Conservation (phyloP, 1,140 invertebrate genomes). For the Nephotettix cincticeps region DNA sequence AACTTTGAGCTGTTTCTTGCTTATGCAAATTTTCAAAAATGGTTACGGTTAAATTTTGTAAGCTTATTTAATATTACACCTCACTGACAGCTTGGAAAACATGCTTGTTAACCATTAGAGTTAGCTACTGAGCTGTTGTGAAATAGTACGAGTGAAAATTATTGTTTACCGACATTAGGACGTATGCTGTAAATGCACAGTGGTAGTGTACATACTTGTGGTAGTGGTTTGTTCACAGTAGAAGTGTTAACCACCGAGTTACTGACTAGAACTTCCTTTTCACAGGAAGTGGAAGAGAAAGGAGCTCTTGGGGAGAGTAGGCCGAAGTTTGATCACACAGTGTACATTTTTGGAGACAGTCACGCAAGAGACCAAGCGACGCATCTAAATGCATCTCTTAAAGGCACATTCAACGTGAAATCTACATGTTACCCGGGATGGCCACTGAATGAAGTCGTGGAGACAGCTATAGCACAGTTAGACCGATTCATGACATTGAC, state of each 20-base stretch:
- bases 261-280: neutral
- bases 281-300: neutral
- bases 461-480: neutral
- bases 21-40: too few species aligned
- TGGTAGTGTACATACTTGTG: neutral
- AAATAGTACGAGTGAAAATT: too few species aligned
- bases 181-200: too few species aligned
- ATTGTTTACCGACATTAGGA: too few species aligned
- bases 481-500: neutral
- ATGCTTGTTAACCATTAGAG: too few species aligned
- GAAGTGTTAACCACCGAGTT: neutral
- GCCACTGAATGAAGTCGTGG: slow-evolving; percentile 13
- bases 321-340: neutral
- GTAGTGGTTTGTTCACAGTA: neutral
- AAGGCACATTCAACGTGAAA: neutral
- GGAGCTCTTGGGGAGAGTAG: neutral
- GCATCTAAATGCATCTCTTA: slow-evolving; percentile 7
- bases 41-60: too few species aligned
- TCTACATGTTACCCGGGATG: neutral
- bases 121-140: too few species aligned
- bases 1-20: too few species aligned
- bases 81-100: too few species aligned
- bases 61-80: too few species aligned
- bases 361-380: slow-evolving; percentile 16
- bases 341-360: slow-evolving; percentile 15